Percentiles rank a stretch among this genome's conserved stretches.
Conservation (phyloP, 23 tunicate genomes). For the Trididemnum nubilum region DNA sequence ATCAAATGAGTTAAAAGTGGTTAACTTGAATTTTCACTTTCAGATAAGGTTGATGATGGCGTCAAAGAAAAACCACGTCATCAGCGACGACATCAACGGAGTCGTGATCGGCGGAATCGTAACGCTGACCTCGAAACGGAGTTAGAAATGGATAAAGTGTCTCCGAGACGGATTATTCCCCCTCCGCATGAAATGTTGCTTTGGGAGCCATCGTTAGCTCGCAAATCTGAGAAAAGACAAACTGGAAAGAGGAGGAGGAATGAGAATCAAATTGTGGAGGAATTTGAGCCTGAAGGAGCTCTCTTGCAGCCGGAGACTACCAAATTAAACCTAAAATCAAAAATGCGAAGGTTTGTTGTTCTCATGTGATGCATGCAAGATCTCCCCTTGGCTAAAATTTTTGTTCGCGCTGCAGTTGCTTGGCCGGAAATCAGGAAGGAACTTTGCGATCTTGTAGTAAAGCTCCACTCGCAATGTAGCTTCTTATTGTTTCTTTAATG, state of each 20-base stretch:
- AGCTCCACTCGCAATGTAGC: too few relatives aligned
- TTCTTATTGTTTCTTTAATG: too few relatives aligned
- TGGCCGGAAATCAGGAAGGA: too few relatives aligned
- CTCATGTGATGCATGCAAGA: background rate
- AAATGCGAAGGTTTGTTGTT: slow-evolving; percentile 16
- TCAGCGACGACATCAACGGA: slow-evolving; percentile 9
- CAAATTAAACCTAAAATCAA: background rate
- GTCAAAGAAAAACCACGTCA: slow-evolving; percentile 1
- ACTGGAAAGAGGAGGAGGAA: background rate
- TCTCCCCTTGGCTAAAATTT: too few relatives aligned
- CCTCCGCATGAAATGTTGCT: slow-evolving; percentile 46
- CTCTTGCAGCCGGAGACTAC: background rate
- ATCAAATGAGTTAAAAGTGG: too few relatives aligned
- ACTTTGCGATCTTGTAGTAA: too few relatives aligned
- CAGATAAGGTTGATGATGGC: background rate
- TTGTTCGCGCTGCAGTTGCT: too few relatives aligned
- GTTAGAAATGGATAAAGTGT: background rate
- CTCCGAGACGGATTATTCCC: slow-evolving; percentile 13
- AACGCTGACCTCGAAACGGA: background rate
- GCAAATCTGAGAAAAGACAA: too few relatives aligned
- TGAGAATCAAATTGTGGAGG: background rate
- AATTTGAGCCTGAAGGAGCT: background rate
- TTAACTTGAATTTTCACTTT: too few relatives aligned
- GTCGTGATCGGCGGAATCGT: background rate
- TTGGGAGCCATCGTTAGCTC: background rate